Evolutionary conservation across 2,113 vertebrate genomes (phyloP).

Genomic region (Cavia aperea): DNA sequence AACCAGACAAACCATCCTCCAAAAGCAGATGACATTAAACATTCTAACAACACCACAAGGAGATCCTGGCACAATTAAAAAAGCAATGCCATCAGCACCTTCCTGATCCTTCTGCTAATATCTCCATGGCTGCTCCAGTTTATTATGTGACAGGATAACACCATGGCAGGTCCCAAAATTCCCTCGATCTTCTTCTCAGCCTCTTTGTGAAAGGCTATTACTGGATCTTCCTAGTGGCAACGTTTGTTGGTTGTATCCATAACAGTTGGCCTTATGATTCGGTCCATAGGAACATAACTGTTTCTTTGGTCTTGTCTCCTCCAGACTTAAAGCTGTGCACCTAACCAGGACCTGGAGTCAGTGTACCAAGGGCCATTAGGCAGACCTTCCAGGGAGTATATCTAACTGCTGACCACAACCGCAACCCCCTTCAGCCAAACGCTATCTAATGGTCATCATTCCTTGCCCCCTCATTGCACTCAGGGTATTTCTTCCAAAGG

Average conservation of each 20-base stretch:
- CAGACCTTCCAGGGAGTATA: neutral
- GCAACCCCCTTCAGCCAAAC: neutral
- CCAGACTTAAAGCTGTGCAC: neutral
- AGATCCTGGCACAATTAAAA: neutral
- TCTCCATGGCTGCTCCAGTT: neutral
- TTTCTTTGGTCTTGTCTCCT: neutral
- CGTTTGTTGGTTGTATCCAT: neutral
- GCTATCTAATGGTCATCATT: neutral
- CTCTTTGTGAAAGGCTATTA: neutral
- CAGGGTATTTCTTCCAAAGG: neutral
- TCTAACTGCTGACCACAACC: neutral
- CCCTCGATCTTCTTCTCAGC: neutral
- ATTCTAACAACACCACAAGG: neutral
- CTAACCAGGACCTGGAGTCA: neutral
- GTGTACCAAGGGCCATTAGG: neutral
- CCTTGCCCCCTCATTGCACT: neutral
- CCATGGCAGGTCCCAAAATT: neutral
- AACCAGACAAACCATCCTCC: neutral
- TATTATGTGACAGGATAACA: neutral
- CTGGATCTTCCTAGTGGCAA: neutral
- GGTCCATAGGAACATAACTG: neutral
- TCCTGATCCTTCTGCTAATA: neutral
- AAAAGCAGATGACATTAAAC: neutral
- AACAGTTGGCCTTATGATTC: neutral
- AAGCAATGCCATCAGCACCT: accelerated